A percentile compares a stretch with the other conserved stretches of the same genome.
phyloP scores from a whole-genome alignment of 2,797 vertebrate genomes.

The Manis javanica region DNA sequence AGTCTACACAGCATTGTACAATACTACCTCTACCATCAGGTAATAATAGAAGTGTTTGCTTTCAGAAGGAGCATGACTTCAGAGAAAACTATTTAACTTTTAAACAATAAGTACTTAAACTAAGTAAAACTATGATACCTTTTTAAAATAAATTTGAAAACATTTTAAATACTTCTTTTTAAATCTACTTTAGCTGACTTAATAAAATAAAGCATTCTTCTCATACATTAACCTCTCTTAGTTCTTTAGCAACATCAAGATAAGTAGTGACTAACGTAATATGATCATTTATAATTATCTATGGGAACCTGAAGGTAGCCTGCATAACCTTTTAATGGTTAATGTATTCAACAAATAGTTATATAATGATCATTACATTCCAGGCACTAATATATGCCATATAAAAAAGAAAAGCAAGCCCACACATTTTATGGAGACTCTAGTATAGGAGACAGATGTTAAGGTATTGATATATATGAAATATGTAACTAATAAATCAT shows the following conservation, averaged over 20 bases:
- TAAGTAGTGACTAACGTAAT: not conserved
- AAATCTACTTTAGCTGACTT: not conserved
- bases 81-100: not conserved
- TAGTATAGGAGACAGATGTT: not conserved
- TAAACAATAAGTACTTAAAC: not conserved
- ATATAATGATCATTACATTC: not conserved
- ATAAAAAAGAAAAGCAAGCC: not conserved
- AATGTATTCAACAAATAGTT: not conserved
- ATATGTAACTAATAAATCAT: not conserved
- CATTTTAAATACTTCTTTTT: not conserved
- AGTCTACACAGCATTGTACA: accelerated
- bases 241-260: not conserved
- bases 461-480: not conserved
- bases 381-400: not conserved
- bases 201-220: not conserved
- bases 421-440: not conserved
- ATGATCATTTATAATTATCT: not conserved
- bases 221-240: not conserved
- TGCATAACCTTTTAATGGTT: not conserved
- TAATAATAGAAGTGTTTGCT: not conserved
- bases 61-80: not conserved
- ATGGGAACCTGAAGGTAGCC: not conserved
- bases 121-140: not conserved
- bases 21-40: not conserved
- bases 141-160: not conserved